Base-by-base conservation (phyloP, 2,113 vertebrate genomes). In the Trachemys scripta region DNA sequence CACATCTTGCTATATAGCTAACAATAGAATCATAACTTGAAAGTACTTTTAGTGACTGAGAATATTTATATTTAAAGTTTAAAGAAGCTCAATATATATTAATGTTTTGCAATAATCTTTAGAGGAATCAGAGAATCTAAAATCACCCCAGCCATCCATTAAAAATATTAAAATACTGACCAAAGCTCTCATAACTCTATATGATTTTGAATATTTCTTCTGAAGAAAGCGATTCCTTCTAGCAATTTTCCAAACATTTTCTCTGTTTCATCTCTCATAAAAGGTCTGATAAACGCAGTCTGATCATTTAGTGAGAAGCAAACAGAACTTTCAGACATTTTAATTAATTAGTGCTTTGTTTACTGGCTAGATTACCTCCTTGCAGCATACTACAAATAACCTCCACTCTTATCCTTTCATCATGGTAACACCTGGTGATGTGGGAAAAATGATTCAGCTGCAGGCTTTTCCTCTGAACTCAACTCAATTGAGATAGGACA, bases 271-370 rank as follows among this genome's bases (percentile, higher is more conserved):
- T 97, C 92, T 91, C 7, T 59, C 11, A 16, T 87, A 88, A 94
- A 96, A 92, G 79, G 95, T 83, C 90, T 87, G 93, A 95, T 8
- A 93, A 95, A 87, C 16, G 75, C 29, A 54, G 93, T 96, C 85
- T 96, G 79, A 97, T 95, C 65, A 75, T 65, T 24, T 24, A 19
- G 42, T 10, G 2, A 0, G 6, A 96, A 95, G 54, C 82, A 94
- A 94, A 92, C 50, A 94, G 91, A 85, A 91, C 27, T 97, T 96
- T 96, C 90, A 97, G 95, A 96, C 76, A 87, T 87, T 94, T 95
- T 90, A 96, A 94, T 95, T 96, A 96, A 95, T 96, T 97, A 93
- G 90, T 31, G 86, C 94, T 92, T 95, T 97, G 93, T 97, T 85
- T 96, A 84, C 94, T 94, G 27, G 80, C 57, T 80, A 93, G 87